phyloP scores from a whole-genome alignment of 2,888 invertebrate genomes.

The Exocentrus adspersus region DNA sequence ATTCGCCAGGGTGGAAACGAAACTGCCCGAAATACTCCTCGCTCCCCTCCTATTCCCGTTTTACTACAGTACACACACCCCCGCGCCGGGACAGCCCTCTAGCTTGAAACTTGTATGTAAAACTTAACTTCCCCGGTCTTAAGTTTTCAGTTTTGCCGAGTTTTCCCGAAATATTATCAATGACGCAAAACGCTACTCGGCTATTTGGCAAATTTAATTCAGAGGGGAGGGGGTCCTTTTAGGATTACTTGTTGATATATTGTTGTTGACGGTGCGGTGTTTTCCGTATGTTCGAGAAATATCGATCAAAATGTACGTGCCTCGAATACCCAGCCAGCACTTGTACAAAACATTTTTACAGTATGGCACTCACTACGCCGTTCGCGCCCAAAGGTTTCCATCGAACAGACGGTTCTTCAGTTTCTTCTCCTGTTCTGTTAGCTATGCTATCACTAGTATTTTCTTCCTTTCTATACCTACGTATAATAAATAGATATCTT shows the following conservation, averaged over 20 bases:
- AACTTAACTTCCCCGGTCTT: constrained; percentile 17
- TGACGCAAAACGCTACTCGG: constrained; percentile 22
- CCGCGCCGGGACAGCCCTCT: constrained; percentile 4
- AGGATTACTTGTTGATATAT: constrained; percentile 27
- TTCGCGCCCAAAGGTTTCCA: background rate
- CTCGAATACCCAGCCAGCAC: background rate
- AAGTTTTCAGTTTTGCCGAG: constrained; percentile 16
- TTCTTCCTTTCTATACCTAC: too few species aligned
- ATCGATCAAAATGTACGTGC: constrained; percentile 20
- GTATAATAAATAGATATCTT: too few species aligned
- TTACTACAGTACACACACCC: constrained; percentile 21
- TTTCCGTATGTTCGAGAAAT: constrained; percentile 11
- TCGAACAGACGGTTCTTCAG: background rate
- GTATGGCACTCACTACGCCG: background rate
- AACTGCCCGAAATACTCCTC: constrained; percentile 43
- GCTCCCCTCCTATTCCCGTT: constrained; percentile 34
- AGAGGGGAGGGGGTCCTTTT: constrained; percentile 14
- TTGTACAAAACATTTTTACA: constrained; percentile 2
- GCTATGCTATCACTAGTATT: too few species aligned
- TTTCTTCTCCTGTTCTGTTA: too few species aligned
- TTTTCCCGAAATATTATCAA: constrained; percentile 28
- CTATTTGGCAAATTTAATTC: constrained; percentile 26
- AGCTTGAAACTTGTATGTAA: constrained; percentile 22
- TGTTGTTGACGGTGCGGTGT: constrained; percentile 13
- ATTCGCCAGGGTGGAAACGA: constrained; percentile 48